phyloP scores from a whole-genome alignment of 1,140 invertebrate genomes.

The Drosophila insularis region DNA sequence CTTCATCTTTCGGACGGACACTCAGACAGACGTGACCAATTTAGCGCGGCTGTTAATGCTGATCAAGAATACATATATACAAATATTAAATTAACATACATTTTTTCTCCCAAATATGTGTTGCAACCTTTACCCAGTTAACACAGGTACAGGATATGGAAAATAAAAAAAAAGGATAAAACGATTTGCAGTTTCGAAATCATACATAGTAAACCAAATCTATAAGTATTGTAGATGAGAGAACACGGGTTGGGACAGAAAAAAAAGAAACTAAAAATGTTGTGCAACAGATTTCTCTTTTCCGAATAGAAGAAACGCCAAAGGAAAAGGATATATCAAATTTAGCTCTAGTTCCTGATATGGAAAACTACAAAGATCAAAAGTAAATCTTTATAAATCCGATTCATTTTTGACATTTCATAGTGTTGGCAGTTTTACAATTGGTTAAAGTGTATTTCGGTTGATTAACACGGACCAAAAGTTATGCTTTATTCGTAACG shows the following conservation, averaged over 20 bases:
- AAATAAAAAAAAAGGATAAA: not conserved
- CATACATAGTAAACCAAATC: not conserved
- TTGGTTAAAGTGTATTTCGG: not conserved
- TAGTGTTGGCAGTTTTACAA: not conserved
- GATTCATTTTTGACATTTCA: not conserved
- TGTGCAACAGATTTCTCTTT: constrained; percentile 1
- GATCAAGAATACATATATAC: not conserved
- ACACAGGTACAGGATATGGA: not conserved
- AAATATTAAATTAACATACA: not conserved
- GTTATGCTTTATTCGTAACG: not conserved
- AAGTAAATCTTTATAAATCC: not conserved
- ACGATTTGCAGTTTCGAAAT: not conserved
- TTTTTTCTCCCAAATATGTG: not conserved
- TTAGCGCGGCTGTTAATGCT: not conserved
- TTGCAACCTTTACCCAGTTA: not conserved
- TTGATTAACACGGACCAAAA: not conserved
- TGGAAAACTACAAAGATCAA: not conserved
- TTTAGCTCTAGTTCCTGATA: not conserved
- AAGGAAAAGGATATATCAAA: not conserved
- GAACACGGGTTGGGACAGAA: not conserved
- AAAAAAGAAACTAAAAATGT: not conserved
- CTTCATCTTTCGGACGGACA: not conserved
- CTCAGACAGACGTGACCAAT: not conserved
- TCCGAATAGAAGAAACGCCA: not conserved
- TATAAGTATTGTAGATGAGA: not conserved